Conservation (phyloP, 2,797 vertebrate species). For the Cynopterus sphinx region DNA sequence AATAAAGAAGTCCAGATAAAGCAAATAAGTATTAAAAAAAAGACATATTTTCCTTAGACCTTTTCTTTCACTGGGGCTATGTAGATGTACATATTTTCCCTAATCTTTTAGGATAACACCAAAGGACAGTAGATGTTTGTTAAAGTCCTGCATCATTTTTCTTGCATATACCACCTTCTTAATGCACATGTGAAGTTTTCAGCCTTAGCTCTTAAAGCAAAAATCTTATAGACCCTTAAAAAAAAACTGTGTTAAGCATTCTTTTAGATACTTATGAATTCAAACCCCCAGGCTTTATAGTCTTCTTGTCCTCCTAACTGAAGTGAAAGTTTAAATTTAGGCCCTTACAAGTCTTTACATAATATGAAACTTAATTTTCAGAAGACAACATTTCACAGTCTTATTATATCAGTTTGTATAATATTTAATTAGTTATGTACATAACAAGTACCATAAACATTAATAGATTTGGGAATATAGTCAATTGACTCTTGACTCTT, state of each 20-base stretch:
- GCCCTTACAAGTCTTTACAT: neutral
- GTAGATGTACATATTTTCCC: neutral
- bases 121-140: neutral
- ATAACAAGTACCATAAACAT: neutral
- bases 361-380: slow-evolving; percentile 8
- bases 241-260: neutral
- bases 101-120: neutral
- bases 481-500: neutral
- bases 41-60: neutral
- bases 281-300: neutral
- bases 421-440: neutral
- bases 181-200: neutral
- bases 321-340: neutral
- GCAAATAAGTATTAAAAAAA: neutral
- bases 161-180: neutral
- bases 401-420: neutral
- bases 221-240: neutral
- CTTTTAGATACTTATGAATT: neutral
- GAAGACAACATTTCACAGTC: neutral
- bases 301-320: neutral
- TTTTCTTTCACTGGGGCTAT: neutral
- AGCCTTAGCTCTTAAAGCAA: neutral
- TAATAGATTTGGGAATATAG: neutral
- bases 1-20: neutral
- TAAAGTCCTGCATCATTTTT: neutral